Base-by-base conservation (phyloP, 2,797 vertebrate species). In the Clarias platycephalus region DNA sequence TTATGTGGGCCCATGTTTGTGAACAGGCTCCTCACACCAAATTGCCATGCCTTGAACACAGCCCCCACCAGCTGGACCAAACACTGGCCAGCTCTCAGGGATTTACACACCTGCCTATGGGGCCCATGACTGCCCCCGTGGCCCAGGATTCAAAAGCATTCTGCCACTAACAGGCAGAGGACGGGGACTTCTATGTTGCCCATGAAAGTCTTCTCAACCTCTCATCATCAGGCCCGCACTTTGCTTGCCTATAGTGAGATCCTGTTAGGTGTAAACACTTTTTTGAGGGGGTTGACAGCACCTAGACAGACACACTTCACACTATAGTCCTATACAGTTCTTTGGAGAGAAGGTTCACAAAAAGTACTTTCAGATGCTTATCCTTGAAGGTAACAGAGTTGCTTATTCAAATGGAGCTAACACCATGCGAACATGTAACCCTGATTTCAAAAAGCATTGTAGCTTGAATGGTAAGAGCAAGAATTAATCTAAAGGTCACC, bases 21-120 rank as follows among this genome's bases (percentile, higher is more conserved):
- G 86, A 71, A 78, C 89, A 88, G 90, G 87, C 87, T 79, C 86
- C 90, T 86, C 62, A 71, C 49, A 86, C 85, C 84, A 79, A 87
- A 76, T 83, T 71, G 84, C 81, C 86, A 88, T 78, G 82, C 83
- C 63, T 90, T 92, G 90, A 93, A 92, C 90, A 91, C 86, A 87
- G 89, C 92, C 90, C 83, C 91, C 87, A 90, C 91, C 93, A 94
- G 93, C 93, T 94, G 94, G 90, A 93, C 76, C 89, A 89, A 87
- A 91, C 86, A 82, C 88, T 0, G 57, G 88, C 89, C 71, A 87
- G 83, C 60, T 77, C 72, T 76, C 83, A 76, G 83, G 22, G 87
- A 74, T 84, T 88, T 83, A 86, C 84, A 85, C 88, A 86, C 85
- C 85, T 82, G 85, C 85, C 82, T 74, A 44, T 68, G 76, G 64